Base-by-base conservation (phyloP, 2,888 invertebrate genomes). In the Acronicta aceris region DNA sequence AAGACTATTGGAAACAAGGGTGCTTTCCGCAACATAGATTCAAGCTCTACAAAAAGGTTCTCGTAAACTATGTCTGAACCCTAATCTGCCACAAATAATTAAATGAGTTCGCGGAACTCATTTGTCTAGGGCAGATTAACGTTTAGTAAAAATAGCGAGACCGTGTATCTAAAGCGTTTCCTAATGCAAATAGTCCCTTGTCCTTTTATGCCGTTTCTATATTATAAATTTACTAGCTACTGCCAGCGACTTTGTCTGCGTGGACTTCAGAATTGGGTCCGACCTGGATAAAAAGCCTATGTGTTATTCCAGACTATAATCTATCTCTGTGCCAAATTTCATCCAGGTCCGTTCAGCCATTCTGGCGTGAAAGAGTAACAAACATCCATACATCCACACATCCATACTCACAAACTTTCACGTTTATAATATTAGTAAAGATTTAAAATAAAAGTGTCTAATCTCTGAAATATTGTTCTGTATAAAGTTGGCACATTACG, bases 11-110 rank as follows among this genome's bases (percentile, higher is more conserved):
- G 53, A 59, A 58, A 56, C 46, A 56, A 59, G 52, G 45, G 46
- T 33, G 45, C n/a, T 61, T 63, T 54, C 41, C 52, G 45, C 42
- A 54, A 74, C 54, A 61, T 61, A 57, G 57, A 74, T 60, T 60
- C 47, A 55, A 63, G 46, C 52, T 50, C 45, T 64, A 70, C 70
- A 75, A 76, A 75, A 73, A 75, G 61, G 71, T 64, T 64, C 58
- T 36, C 46, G 48, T 52, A 54, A 76, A 76, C 76, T 76, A 66
- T 70, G 76, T 64, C 56, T 58, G 47, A 62, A 63, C 70, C 59
- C 60, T 58, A 62, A 73, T 73, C 61, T 62, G 63, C 59, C 73
- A 60, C 70, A 76, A 62, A 70, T 70, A 76, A 76, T 75, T 76
- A 73, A 75, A 76, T 70, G 67, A 71, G 71, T 70, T 71, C 54